Conservation (phyloP, 2,797 vertebrate genomes). For the Aselliscus stoliczkanus region DNA sequence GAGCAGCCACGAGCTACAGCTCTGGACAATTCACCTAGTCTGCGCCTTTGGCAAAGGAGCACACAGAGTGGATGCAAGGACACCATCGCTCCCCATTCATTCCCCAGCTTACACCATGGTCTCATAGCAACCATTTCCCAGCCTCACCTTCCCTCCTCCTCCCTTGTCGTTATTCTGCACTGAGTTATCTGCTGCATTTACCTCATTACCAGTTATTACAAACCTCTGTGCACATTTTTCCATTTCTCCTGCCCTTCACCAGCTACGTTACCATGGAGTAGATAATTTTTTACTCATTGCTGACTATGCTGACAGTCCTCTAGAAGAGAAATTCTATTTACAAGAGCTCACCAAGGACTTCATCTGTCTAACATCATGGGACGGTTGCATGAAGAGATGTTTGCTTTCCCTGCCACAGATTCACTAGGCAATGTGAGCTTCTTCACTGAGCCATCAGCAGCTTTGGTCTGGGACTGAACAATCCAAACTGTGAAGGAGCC, state of each 20-base stretch:
- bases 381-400: background rate
- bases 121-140: background rate
- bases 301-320: background rate
- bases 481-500: background rate
- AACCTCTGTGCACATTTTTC: no score
- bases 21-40: background rate
- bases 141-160: background rate
- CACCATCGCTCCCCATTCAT: accelerated
- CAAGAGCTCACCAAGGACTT: background rate
- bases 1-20: background rate
- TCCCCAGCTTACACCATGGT: no score
- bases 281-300: background rate
- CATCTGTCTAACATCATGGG: background rate
- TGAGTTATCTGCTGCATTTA: background rate
- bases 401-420: background rate
- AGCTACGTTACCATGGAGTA: background rate
- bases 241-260: background rate
- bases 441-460: background rate
- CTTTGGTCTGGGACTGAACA: no score
- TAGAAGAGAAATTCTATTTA: background rate
- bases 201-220: background rate
- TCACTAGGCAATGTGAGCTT: background rate
- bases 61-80: accelerated
- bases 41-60: background rate
- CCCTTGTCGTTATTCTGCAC: background rate